Evolutionary conservation across 2,113 vertebrate species (phyloP), one percentile per base, ranked within the genome.

Genomic region (Halichoerus grypus): DNA sequence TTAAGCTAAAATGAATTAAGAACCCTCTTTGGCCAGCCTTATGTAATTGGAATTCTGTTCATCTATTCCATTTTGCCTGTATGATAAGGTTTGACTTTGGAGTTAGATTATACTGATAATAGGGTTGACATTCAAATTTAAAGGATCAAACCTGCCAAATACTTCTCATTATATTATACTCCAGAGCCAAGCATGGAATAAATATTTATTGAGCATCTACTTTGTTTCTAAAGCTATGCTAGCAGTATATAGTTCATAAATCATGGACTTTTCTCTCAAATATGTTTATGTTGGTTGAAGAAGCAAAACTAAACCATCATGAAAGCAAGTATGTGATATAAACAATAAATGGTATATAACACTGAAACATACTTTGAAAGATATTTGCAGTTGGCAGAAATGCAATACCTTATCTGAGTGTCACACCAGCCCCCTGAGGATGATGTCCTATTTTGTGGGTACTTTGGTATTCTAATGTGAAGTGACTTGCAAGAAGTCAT

Each of bases 81-180:
- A 85, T 84, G 24, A 76, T 69, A 53, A 65, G 10, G 33, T 53
- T 89, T 82, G 39, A 84, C 12, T 33, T 82, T 89, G 36, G 63
- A 80, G 36, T 33, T 74, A 24, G 13, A 31, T n/a, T 71, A 51
- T 71, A 46, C 3, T 33, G n/a, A 67, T 21, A 39, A 61, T 46
- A 67, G 33, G 9, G 3, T 46, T 36, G 72, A 46, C 4, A 80
- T 88, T 90, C 7, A 63, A 61, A 49, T 51, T 63, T 85, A 92
- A 53, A 59, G 8, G 39, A 57, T 59, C 10, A 59, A 49, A 65
- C 51, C 22, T 80, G 21, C 9, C 61, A 83, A 92, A 51, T 79
- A 71, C 82, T 96, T 83, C n/a, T 80, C 51, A 11, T 88, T 36
- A 53, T 11, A 1, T 92, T 91, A 63, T 65, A 69, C 55, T 97